Base-by-base conservation (phyloP, 2,888 invertebrate species). In the Anoplius nigerrimus region DNA sequence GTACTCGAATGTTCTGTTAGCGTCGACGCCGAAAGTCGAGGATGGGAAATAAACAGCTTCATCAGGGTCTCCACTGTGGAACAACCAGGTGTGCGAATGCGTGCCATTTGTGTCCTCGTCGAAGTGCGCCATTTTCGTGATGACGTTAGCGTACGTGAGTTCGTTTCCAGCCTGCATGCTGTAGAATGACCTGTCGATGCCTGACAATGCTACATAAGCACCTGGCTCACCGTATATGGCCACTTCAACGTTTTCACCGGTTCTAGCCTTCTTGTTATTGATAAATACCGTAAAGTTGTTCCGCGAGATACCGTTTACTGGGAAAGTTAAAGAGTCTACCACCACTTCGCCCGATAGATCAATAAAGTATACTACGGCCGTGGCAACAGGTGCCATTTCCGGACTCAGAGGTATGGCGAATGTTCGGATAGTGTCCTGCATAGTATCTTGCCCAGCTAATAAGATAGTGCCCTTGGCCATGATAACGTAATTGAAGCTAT, bases 161-260 rank as follows among this genome's bases (percentile, higher is more conserved):
- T 97, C 97, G 88, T 97, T 97, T 56, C 97, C 97, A 15, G 97
- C 96, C 90, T 97, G 97, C 95, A 97, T 96, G 6, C 95, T 94
- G 89, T 95, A 97, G 89, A 97, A 95, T 22, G 96, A 94, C 83
- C 95, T 92, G 89, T 97, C 97, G 71, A 98, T 94, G 60, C 94
- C 98, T 0, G 97, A 96, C 18, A 98, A 92, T 0, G 96, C 98
- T 4, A 98, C 97, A 88, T 97, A 97, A 0, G 98, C 94, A 13
- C 98, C 98, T 0, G 98, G 97, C 87, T 98, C 96, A 15, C 98
- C 98, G 84, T 94, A 95, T 74, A 98, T 95, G 0, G 97, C 96
- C 65, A 98, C 94, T 89, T 98, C 98, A 0, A 98, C 95, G 64
- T 95, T 94, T 86, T 97, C 96, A 22, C 97, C 97, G 0, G 97